Base-by-base conservation (phyloP, 1,140 invertebrate species). In the Cydia splendana region DNA sequence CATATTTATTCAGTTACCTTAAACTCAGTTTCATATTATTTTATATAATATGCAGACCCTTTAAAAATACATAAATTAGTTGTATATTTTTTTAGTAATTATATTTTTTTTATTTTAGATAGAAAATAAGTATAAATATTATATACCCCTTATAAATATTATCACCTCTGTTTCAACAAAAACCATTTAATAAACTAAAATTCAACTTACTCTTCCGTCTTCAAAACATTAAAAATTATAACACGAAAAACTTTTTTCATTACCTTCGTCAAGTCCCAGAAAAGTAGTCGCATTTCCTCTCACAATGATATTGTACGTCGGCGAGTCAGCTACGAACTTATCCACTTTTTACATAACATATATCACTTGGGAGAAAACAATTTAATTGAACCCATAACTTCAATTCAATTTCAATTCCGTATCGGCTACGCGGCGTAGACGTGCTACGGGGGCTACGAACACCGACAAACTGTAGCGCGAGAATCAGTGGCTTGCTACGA, bases 281-380 rank as follows among this genome's bases (percentile, higher is more conserved):
- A 88, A 80, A 75, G 84, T 83, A 79, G 82, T 90, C 77, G 80
- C 91, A 93, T 93, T 93, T 51, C 85, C 88, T 88, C 84, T 85
- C 89, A 88, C 87, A 86, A 93, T 89, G 85, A 88, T 91, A 91
- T 91, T 91, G 88, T 91, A 90, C 89, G 91, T 91, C 81, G 85
- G 88, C 80, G 82, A 84, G 45, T 87, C 85, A 82, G 81, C 85
- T 74, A 91, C 74, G 84, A 93, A 91, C 82, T 87, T 90, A 89
- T 91, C 91, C 90, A 93, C 91, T 91, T 88, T 91, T 91, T 89
- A 92, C 91, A 91, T 91, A 85, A 88, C 88, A 91, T 85, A 86
- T 24, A 79, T 83, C 87, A 84, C 82, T 75, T 79, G 30, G 48
- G 65, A 78, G 78, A 76, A 81, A 82, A 81, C 78, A 78, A 81